Evolutionary conservation across 2,888 invertebrate genomes (phyloP), one percentile per base, ranked within the genome.

Genomic region (Stenchaetothrips biformis): DNA sequence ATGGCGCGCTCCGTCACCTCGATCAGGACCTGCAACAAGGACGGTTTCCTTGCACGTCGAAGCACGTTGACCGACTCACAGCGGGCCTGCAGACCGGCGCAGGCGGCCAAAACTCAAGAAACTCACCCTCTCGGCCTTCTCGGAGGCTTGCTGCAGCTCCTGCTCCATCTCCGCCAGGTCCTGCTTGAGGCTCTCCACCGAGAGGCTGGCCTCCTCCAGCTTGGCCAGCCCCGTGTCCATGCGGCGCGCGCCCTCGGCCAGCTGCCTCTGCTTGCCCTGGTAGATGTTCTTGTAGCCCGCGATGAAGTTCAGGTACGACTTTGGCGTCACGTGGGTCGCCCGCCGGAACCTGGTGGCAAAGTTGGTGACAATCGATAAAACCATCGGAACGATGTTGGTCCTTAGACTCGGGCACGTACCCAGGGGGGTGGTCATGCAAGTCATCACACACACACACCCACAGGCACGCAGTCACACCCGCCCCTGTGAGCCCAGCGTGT

Each of bases 151-250:
- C 0, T 95, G 96, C 82, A 98, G 88, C 85, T 98, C 97, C 85
- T 94, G 93, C 86, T 98, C 98, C 95, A 98, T 98, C 0, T 94
- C 93, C 4, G 95, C 97, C 81, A 98, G 90, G 85, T 98, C 96
- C 86, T 94, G 93, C 84, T 97, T 97, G 80, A 98, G 88, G 80
- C 96, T 91, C 87, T 96, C 95, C 0, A 98, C 98, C 0, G 97
- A 96, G 85, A 94, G 93, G 0, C 97, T 96, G 2, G 98, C 98
- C 88, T 98, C 98, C 81, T 97, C 94, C 79, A 98, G 89, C 88
- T 98, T 98, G 85, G 97, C 95, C 83, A 98, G 88, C 80, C 98
- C 98, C 4, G 95, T 96, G 85, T 98, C 97, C 97, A 98, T 98
- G 86, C 98, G 90, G 83, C 92, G 89, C 16, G 97, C 97, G 59